Conservation (phyloP, 2,797 vertebrate genomes). For the Premnoplex brunnescens region DNA sequence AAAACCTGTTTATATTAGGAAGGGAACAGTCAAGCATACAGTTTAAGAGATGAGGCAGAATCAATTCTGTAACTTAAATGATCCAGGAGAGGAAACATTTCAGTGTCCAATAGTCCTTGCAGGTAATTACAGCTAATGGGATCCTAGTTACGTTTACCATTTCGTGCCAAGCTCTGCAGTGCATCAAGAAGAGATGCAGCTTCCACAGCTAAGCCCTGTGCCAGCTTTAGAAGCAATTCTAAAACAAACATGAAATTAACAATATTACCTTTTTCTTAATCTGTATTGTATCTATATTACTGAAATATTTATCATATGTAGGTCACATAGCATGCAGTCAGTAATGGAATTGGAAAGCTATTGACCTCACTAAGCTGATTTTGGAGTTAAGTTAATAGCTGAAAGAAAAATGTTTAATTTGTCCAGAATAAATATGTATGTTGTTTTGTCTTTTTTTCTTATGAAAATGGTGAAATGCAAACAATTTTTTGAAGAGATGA, state of each 20-base stretch:
- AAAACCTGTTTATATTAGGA: not conserved
- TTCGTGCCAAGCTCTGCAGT: not conserved
- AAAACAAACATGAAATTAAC: slow-evolving; percentile 6
- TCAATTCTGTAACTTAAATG: not conserved
- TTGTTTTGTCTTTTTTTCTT: not conserved
- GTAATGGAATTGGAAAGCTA: not conserved
- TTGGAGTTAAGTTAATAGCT: not conserved
- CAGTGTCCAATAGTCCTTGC: not conserved
- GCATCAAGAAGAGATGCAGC: not conserved
- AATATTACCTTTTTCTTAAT: not conserved
- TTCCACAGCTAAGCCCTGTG: not conserved
- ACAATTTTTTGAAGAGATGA: not conserved
- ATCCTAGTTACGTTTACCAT: not conserved
- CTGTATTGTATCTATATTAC: not conserved
- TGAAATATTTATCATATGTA: not conserved
- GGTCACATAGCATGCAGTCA: not conserved
- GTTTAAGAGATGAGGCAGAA: not conserved
- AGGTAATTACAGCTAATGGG: not conserved
- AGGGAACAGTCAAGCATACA: not conserved
- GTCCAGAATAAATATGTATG: not conserved
- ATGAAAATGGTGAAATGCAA: not conserved
- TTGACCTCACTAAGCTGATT: not conserved
- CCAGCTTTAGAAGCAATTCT: not conserved
- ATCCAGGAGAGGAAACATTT: not conserved
- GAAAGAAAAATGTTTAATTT: not conserved